Conservation (phyloP, 2,797 vertebrate species). For the Acipenser transmontanus region DNA sequence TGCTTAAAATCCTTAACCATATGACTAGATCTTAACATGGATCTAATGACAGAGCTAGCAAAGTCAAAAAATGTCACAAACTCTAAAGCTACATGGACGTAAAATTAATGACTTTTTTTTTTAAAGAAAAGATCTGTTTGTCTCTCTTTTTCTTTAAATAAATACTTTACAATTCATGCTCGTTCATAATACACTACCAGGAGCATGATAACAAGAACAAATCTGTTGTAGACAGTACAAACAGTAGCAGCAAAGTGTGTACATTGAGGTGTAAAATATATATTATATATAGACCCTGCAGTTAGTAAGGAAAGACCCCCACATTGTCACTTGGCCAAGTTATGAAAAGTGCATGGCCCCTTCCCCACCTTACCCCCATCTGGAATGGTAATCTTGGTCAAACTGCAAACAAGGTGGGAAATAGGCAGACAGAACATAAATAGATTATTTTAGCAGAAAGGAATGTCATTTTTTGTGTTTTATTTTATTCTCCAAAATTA, state of each 20-base stretch:
- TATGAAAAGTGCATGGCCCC: constrained; percentile 53
- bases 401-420: constrained; percentile 37
- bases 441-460: constrained; percentile 38
- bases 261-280: constrained; percentile 62
- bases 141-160: constrained; percentile 80
- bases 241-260: constrained; percentile 89
- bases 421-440: constrained; percentile 37
- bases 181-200: constrained; percentile 85
- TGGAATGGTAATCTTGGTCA: constrained; percentile 45
- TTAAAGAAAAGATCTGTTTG: constrained; percentile 24
- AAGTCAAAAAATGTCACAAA: constrained; percentile 78
- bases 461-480: constrained; percentile 27
- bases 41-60: constrained; percentile 77
- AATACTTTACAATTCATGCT: constrained; percentile 95
- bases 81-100: constrained; percentile 83
- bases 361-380: constrained; percentile 41
- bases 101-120: constrained; percentile 61
- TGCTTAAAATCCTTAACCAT: constrained; percentile 70
- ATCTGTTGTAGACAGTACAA: constrained; percentile 78
- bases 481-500: background rate
- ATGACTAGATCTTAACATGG: constrained; percentile 68
- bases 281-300: constrained; percentile 67
- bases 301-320: constrained; percentile 65
- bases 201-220: constrained; percentile 66
- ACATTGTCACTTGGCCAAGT: constrained; percentile 44